Conservation (phyloP, 1,140 invertebrate species). For the Lasaia peninsularis region DNA sequence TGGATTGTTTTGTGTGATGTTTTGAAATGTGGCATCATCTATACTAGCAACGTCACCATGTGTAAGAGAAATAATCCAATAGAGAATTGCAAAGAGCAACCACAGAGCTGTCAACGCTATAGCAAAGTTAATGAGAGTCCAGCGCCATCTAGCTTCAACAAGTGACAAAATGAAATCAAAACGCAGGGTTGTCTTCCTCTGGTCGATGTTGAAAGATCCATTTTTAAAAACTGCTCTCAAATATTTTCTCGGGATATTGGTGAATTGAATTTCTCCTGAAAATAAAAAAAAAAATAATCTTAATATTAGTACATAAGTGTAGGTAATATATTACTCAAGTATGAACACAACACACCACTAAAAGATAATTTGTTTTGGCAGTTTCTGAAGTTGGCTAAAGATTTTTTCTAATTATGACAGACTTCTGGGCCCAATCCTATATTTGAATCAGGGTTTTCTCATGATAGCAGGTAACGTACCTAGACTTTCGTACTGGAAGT, state of each 20-base stretch:
- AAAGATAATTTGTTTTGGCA: too few species aligned
- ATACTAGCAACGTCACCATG: conserved; percentile 91
- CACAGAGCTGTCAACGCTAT: conserved; percentile 92
- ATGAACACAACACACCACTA: too few species aligned
- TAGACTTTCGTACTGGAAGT: too few species aligned
- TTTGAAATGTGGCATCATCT: conserved; percentile 80
- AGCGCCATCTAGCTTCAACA: conserved; percentile 94
- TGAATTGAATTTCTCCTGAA: background rate
- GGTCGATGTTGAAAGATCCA: conserved; percentile 94
- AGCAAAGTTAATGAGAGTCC: conserved; percentile 94
- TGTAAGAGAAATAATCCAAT: conserved; percentile 91
- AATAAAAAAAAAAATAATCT: background rate
- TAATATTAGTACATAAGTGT: too few species aligned
- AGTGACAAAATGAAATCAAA: conserved; percentile 86
- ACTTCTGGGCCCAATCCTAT: too few species aligned
- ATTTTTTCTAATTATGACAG: too few species aligned
- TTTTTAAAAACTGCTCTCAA: conserved; percentile 91
- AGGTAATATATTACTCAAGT: too few species aligned
- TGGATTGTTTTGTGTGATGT: conserved; percentile 83
- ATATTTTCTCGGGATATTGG: conserved; percentile 21
- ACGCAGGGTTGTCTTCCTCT: conserved; percentile 80
- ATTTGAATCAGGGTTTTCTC: too few species aligned
- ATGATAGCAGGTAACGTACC: too few species aligned
- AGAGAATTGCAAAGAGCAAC: conserved; percentile 92
- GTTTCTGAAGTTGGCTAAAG: too few species aligned